Conservation (phyloP, 2,797 vertebrate genomes). For the Lagocephalus sceleratus region DNA sequence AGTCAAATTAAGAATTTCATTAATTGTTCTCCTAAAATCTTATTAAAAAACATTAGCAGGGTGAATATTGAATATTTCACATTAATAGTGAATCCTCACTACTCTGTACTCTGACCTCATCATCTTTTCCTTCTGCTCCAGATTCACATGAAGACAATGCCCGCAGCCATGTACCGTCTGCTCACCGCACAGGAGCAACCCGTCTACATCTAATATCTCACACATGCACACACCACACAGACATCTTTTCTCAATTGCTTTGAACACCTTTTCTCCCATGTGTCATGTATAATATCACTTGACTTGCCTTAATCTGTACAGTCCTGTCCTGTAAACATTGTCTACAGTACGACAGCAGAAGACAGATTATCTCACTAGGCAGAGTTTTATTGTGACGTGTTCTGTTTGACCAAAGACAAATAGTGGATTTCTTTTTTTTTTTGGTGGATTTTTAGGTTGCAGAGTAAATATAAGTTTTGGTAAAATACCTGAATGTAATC, state of each 20-base stretch:
- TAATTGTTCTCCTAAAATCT: too few species aligned
- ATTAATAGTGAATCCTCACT: neutral
- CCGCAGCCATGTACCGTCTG: constrained; percentile 97
- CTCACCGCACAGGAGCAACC: constrained; percentile 90
- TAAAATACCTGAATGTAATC: constrained; percentile 69
- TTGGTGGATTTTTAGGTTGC: constrained; percentile 76
- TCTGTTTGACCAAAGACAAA: constrained; percentile 71
- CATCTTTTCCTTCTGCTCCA: constrained; percentile 50
- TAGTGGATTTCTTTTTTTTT: constrained; percentile 66
- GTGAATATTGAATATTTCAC: too few species aligned
- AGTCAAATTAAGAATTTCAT: too few species aligned
- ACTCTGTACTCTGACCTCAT: neutral
- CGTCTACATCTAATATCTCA: constrained; percentile 72
- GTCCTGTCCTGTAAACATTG: constrained; percentile 43
- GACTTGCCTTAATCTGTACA: constrained; percentile 77
- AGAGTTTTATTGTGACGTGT: constrained; percentile 50
- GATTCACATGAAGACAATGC: constrained; percentile 99
- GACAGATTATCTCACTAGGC: constrained; percentile 58
- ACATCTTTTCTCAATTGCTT: constrained; percentile 28
- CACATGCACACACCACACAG: constrained; percentile 5
- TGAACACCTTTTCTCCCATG: constrained; percentile 19
- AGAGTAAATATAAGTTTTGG: constrained; percentile 73
- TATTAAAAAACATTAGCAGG: too few species aligned
- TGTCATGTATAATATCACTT: constrained; percentile 52
- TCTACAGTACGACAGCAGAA: constrained; percentile 37